Conservation (phyloP, 2,113 vertebrate species). For the Lampris megalopsis region DNA sequence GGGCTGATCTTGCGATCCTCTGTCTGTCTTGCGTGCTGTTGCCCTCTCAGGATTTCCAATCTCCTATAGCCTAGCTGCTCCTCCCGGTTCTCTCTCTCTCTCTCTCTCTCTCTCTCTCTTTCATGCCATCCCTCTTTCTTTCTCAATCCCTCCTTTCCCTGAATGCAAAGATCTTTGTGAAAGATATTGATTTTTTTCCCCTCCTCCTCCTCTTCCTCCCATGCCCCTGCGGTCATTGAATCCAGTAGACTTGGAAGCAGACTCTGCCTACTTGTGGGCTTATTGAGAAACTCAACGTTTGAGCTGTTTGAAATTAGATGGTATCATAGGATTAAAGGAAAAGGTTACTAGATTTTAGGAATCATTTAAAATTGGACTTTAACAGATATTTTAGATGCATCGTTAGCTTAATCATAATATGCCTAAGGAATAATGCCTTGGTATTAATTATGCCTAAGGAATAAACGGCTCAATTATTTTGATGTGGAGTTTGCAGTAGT, state of each 20-base stretch:
- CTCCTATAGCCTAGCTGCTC: constrained; percentile 35
- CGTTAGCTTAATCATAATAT: no score
- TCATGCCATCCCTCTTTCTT: constrained; percentile 1
- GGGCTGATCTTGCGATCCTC: constrained; percentile 20
- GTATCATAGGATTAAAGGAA: constrained; percentile 30
- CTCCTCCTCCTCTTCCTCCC: constrained; percentile 37
- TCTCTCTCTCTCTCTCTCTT: background rate
- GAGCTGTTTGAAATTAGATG: constrained; percentile 46
- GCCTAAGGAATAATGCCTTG: no score
- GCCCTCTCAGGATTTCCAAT: constrained; percentile 40
- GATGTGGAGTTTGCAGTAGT: no score
- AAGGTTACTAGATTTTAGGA: constrained; percentile 31
- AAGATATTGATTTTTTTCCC: constrained; percentile 66
- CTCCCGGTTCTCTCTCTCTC: background rate
- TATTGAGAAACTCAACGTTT: constrained; percentile 50
- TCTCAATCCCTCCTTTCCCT: constrained; percentile 22
- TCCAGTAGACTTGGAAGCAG: constrained; percentile 47
- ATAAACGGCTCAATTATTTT: no score
- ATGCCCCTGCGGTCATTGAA: constrained; percentile 50
- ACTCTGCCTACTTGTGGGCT: constrained; percentile 38
- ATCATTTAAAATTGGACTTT: constrained; percentile 26
- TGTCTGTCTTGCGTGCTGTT: constrained; percentile 20
- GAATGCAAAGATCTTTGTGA: constrained; percentile 49
- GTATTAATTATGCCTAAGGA: no score
- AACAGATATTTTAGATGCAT: constrained; percentile 28